These are phyloP conservation scores for Matsumurasca onukii DNA, from an alignment of 1,140 invertebrate species.

Conservation along the genomic window DNA sequence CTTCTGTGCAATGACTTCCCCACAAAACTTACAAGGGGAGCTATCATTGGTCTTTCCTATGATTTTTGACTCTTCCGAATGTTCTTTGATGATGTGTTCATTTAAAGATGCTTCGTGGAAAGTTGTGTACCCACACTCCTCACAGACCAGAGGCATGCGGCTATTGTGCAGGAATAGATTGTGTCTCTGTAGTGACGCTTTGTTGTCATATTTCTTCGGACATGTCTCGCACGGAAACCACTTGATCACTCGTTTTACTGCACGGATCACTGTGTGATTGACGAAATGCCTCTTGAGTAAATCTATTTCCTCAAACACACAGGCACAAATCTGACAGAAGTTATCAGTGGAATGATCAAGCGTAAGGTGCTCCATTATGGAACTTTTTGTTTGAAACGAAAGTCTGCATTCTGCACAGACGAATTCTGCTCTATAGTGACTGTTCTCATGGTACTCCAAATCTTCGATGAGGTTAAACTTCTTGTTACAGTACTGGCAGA, in stretches of 20 bases:
- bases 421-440: background rate
- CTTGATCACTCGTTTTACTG: background rate
- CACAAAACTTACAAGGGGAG: too few relatives aligned
- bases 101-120: slow-evolving; percentile 7
- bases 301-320: background rate
- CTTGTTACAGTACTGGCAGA: slow-evolving; percentile 16
- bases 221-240: background rate
- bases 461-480: background rate
- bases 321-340: background rate
- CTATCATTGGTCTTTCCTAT: too few relatives aligned
- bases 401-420: background rate
- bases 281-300: background rate
- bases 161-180: background rate
- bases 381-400: background rate
- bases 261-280: background rate
- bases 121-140: slow-evolving; percentile 1
- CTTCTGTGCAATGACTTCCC: slow-evolving; percentile 1
- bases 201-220: slow-evolving; percentile 12
- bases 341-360: background rate
- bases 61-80: too few relatives aligned
- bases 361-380: background rate
- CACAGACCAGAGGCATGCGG: background rate
- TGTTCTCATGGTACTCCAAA: background rate
- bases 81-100: background rate
- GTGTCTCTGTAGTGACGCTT: background rate